Base-by-base conservation (phyloP, 2,113 vertebrate species). In the Trematomus loennbergii region DNA sequence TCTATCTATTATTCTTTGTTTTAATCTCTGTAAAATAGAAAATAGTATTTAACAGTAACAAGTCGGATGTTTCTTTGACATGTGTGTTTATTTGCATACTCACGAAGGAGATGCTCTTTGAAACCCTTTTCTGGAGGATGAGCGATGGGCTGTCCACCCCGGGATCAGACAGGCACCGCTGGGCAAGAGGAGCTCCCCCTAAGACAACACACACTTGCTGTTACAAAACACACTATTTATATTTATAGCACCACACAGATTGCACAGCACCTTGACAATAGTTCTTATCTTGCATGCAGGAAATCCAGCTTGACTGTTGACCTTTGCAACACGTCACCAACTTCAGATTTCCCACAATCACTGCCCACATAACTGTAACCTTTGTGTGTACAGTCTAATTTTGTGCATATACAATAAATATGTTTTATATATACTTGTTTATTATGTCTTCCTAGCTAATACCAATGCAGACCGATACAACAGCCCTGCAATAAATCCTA, bases 101-200 rank as follows among this genome's bases (percentile, higher is more conserved):
- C 62, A 95, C 94, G 80, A 0, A 93, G 87, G 22, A 86, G 74
- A 36, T 86, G 58, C 20, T 84, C 78, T 43, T 18, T 77, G 61
- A 70, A 3, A 58, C 16, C 63, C 53, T 68, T 78, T 33, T 59
- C 59, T 52, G 61, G 43, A 82, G 12, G 50, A 15, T 45, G 45
- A 63, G 6, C 2, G 83, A 71, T 17, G 77, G 79, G 22, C 52
- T 61, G 50, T 79, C 78, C 10, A 59, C 43, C 5, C 91, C 94
- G 3, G 94, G 92, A 74, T 94, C 94, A 1, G 93, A 94, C 74
- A 92, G 25, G 7, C 89, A 92, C 12, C 90, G 85, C 87, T 87
- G 93, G 7, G 86, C 49, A 68, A 86, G 69, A 33, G 78, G 77
- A 60, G 85, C 63, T 33, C 55, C 92, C 70, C 63, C 85, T 89